Percentiles rank a stretch among this genome's conserved stretches.
Evolutionary conservation across 1,140 invertebrate genomes (phyloP).

Genomic region (Aphidius gifuensis): DNA sequence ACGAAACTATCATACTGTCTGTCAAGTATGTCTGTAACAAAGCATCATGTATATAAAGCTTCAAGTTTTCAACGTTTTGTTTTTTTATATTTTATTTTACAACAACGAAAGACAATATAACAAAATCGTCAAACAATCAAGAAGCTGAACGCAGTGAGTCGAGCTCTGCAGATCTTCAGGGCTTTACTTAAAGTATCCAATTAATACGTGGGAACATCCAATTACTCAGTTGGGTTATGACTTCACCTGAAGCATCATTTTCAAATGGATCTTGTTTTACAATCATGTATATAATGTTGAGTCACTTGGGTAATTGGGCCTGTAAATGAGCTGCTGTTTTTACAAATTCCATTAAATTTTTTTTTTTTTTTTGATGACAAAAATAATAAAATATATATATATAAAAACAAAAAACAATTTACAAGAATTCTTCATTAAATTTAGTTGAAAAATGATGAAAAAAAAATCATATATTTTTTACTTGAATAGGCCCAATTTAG

Average conservation of each 20-base stretch:
- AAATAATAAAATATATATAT: too few species aligned
- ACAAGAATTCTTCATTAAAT: too few species aligned
- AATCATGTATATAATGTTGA: constrained; percentile 7
- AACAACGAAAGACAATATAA: constrained; percentile 44
- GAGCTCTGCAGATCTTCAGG: too few species aligned
- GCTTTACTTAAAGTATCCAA: constrained; percentile 40
- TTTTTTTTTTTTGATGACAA: background rate
- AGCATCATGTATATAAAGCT: too few species aligned
- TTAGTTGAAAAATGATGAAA: too few species aligned
- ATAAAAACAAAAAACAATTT: too few species aligned
- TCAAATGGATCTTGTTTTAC: constrained; percentile 8
- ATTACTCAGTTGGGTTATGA: constrained; percentile 49
- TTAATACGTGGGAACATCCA: constrained; percentile 52
- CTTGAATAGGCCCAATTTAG: too few species aligned
- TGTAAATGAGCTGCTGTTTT: constrained; percentile 17
- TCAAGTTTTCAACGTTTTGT: too few species aligned
- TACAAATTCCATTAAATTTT: background rate
- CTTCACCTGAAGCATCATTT: constrained; percentile 32
- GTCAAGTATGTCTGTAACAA: too few species aligned
- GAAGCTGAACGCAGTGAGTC: background rate
- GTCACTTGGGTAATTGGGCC: constrained; percentile 18
- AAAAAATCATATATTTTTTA: too few species aligned
- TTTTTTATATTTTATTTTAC: background rate
- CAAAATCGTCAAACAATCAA: constrained; percentile 43
- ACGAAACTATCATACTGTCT: too few species aligned